These are phyloP conservation scores for Solenopsis invicta DNA, from an alignment of 1,140 invertebrate species.

Conservation along the genomic window DNA sequence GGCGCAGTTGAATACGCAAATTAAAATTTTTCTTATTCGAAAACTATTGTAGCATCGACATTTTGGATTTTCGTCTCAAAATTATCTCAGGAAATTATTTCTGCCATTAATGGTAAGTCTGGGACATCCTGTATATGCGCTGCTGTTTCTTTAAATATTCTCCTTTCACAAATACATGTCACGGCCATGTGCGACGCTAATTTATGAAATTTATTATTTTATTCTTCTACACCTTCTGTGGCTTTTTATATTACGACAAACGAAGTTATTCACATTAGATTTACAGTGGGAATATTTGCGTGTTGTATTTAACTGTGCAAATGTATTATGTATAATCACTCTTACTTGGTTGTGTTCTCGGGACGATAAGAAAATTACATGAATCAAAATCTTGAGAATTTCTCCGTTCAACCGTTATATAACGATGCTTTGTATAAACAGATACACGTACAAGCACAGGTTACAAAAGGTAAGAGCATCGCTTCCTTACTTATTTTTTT, in stretches of 20 bases:
- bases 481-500: neutral
- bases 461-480: neutral
- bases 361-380: neutral
- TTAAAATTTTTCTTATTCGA: too few species aligned
- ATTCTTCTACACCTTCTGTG: neutral
- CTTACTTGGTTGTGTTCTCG: neutral
- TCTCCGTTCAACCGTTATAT: neutral
- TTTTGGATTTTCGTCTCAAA: too few species aligned
- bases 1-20: too few species aligned
- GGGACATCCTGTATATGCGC: neutral
- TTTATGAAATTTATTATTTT: conserved; percentile 38
- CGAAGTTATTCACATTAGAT: neutral
- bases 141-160: conserved; percentile 27
- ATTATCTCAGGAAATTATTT: too few species aligned
- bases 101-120: too few species aligned
- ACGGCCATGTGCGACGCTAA: neutral
- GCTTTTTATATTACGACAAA: neutral
- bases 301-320: neutral
- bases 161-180: neutral
- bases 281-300: neutral
- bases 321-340: conserved; percentile 4
- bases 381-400: neutral
- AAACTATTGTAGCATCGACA: too few species aligned
- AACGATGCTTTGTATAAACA: neutral
- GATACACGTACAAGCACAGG: neutral